Percentiles rank a stretch among this genome's conserved stretches.
Evolutionary conservation across 2,888 invertebrate species (phyloP).

Genomic region (Drosophila algonquin): DNA sequence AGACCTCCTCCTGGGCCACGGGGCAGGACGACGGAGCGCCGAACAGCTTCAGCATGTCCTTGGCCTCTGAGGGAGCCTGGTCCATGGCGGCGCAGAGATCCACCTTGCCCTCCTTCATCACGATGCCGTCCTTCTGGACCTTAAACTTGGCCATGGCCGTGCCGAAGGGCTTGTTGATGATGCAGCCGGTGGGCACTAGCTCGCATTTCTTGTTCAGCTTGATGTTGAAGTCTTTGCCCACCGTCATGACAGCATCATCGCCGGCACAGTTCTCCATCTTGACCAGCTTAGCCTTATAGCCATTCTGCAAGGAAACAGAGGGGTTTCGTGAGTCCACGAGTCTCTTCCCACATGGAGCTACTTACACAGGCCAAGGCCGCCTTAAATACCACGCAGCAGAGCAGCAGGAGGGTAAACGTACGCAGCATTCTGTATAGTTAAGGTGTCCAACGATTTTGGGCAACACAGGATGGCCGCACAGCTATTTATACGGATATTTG

Average conservation of each 20-base stretch:
- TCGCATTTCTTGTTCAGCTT: slow-evolving; percentile 84
- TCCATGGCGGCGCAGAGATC: slow-evolving; percentile 83
- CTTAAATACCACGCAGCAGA: slow-evolving; percentile 51
- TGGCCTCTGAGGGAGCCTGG: slow-evolving; percentile 66
- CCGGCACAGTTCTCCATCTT: slow-evolving; percentile 82
- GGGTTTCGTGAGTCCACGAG: background rate
- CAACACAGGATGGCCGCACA: slow-evolving; percentile 3
- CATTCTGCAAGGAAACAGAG: slow-evolving; percentile 72
- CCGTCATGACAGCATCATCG: slow-evolving; percentile 68
- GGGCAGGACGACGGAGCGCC: slow-evolving; percentile 84
- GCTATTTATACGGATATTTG: slow-evolving; percentile 55
- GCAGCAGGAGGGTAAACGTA: slow-evolving; percentile 46
- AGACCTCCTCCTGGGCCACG: slow-evolving; percentile 82
- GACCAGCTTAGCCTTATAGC: slow-evolving; percentile 80
- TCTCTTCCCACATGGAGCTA: slow-evolving; percentile 12
- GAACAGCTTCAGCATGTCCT: slow-evolving; percentile 80
- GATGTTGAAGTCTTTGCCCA: slow-evolving; percentile 75
- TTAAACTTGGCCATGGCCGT: slow-evolving; percentile 83
- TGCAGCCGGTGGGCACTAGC: slow-evolving; percentile 83
- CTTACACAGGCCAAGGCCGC: slow-evolving; percentile 79
- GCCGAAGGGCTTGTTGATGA: slow-evolving; percentile 82
- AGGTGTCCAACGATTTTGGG: slow-evolving; percentile 12
- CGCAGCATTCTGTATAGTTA: slow-evolving; percentile 47
- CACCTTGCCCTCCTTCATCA: slow-evolving; percentile 83
- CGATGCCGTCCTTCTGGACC: slow-evolving; percentile 83